A percentile compares a stretch with the other conserved stretches of the same genome.
These are phyloP conservation scores for Ditula angustiorana DNA, from an alignment of 2,888 invertebrate genomes.

Conservation along the genomic window DNA sequence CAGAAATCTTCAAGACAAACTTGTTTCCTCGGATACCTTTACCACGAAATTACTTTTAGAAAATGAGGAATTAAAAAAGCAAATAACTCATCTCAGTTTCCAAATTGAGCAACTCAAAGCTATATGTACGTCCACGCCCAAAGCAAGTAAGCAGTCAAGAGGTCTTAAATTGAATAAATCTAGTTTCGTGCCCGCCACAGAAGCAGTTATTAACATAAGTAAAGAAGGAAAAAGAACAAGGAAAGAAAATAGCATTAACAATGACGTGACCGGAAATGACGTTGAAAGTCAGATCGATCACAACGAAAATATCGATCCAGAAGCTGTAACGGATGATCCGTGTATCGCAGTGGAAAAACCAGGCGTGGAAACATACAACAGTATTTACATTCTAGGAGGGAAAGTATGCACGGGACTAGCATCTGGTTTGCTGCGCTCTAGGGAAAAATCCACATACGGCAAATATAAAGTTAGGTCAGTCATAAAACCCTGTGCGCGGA, in stretches of 20 bases:
- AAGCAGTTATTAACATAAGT: background rate
- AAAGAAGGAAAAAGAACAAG: background rate
- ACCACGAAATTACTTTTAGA: background rate
- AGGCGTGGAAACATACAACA: background rate
- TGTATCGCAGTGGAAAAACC: background rate
- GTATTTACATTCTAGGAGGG: background rate
- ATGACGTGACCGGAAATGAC: background rate
- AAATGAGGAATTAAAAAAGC: background rate
- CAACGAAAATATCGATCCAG: background rate
- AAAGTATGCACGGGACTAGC: background rate
- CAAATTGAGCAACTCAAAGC: background rate
- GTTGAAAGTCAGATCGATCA: background rate
- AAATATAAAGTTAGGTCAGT: background rate
- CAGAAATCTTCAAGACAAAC: background rate
- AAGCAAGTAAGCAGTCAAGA: background rate
- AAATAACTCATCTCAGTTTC: background rate
- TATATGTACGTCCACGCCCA: background rate
- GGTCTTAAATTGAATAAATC: background rate
- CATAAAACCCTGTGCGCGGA: background rate
- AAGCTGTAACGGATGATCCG: background rate
- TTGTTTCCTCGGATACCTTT: background rate
- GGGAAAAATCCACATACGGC: background rate
- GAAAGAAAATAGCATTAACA: background rate
- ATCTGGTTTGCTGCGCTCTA: background rate
- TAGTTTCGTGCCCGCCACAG: background rate